These are phyloP conservation scores for Drosophila nikananu DNA, from an alignment of 1,140 invertebrate species.

Conservation along the genomic window DNA sequence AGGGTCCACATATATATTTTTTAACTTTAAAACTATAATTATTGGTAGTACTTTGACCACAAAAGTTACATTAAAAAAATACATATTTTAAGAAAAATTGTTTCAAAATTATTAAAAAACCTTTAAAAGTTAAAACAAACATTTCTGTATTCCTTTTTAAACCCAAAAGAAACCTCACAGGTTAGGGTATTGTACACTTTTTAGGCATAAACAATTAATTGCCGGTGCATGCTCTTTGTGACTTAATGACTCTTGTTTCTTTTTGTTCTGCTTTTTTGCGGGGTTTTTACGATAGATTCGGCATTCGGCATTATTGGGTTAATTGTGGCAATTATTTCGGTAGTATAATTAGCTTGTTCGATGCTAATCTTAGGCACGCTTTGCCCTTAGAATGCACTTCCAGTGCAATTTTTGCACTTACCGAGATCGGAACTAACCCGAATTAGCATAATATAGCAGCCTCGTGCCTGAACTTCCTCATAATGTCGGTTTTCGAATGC, in stretches of 20 bases:
- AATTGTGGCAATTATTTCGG: constrained; percentile 54
- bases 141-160: not conserved
- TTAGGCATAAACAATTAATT: constrained; percentile 34
- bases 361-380: constrained; percentile 37
- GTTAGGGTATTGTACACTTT: constrained; percentile 13
- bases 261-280: constrained; percentile 13
- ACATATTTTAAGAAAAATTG: too few relatives aligned
- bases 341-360: constrained; percentile 41
- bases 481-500: constrained; percentile 44
- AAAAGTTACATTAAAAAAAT: not conserved
- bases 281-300: constrained; percentile 41
- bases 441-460: constrained; percentile 55
- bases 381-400: constrained; percentile 29
- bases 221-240: constrained; percentile 5
- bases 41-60: not conserved
- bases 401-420: constrained; percentile 35
- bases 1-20: not conserved
- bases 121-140: too few relatives aligned
- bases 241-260: constrained; percentile 41
- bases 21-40: not conserved
- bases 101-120: too few relatives aligned
- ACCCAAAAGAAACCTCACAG: not conserved
- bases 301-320: constrained; percentile 42
- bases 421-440: constrained; percentile 33
- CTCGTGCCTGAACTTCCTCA: constrained; percentile 59